A percentile compares a stretch with the other conserved stretches of the same genome.
These are phyloP conservation scores for Meteorus colon DNA, from an alignment of 2,888 invertebrate genomes.

Conservation along the genomic window DNA sequence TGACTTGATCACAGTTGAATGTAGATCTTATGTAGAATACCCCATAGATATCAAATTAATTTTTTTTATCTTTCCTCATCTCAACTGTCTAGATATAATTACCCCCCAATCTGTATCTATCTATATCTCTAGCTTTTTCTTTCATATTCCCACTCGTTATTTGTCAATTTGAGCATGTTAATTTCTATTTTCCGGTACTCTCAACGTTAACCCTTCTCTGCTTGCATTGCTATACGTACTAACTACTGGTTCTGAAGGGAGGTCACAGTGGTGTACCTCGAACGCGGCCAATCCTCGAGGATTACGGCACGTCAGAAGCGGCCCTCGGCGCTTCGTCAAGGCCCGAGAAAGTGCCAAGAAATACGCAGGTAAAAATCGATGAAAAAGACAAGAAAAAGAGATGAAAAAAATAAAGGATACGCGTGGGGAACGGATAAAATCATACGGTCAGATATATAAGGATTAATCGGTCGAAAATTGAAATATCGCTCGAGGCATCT, in stretches of 20 bases:
- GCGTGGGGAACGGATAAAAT: not conserved
- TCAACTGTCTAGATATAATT: not conserved
- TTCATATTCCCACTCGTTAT: slow-evolving; percentile 22
- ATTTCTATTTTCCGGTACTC: slow-evolving; percentile 59
- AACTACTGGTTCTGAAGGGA: slow-evolving; percentile 73
- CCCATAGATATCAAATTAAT: no score
- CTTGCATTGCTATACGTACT: slow-evolving; percentile 72
- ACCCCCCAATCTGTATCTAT: not conserved
- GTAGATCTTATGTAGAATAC: no score
- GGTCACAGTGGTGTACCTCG: slow-evolving; percentile 71
- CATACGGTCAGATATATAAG: not conserved
- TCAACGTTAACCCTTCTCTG: slow-evolving; percentile 66
- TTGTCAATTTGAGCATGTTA: slow-evolving; percentile 53
- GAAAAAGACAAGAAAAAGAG: slow-evolving; percentile 42
- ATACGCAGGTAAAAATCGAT: slow-evolving; percentile 69
- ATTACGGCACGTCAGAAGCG: slow-evolving; percentile 71
- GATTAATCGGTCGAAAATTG: not conserved
- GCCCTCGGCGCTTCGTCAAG: slow-evolving; percentile 68
- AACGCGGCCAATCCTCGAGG: slow-evolving; percentile 72
- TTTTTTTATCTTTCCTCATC: not conserved
- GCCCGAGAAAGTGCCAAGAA: slow-evolving; percentile 69
- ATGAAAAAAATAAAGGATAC: slow-evolving; percentile 4
- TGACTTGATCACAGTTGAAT: no score
- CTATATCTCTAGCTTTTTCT: slow-evolving; percentile 2
- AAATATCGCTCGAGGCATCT: not conserved